phyloP scores from a whole-genome alignment of 2,888 invertebrate genomes.

The Clepsis dumicolana region DNA sequence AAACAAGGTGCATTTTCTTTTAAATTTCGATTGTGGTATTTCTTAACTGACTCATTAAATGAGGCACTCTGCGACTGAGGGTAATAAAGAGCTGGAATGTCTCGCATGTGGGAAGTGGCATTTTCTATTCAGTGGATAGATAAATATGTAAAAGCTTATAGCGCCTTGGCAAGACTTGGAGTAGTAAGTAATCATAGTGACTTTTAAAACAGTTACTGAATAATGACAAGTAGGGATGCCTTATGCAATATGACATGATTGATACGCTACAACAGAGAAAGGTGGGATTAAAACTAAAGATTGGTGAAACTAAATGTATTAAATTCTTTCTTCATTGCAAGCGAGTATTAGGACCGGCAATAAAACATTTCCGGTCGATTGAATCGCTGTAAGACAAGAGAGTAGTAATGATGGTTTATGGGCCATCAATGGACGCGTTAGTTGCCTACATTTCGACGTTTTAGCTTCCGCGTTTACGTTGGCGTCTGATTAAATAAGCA shows the following conservation, averaged over 20 bases:
- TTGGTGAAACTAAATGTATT: not conserved
- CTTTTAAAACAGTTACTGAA: not conserved
- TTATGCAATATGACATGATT: no score
- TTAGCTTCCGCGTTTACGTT: conserved; percentile 33
- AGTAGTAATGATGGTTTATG: conserved; percentile 33
- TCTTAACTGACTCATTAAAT: conserved; percentile 1
- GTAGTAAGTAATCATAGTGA: no score
- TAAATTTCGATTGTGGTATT: not conserved
- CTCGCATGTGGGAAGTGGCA: not conserved
- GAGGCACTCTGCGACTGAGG: not conserved
- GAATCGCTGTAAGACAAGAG: conserved; percentile 31
- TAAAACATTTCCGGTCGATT: conserved; percentile 22
- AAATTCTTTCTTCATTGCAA: not conserved
- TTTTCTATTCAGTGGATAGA: no score
- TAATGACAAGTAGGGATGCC: not conserved
- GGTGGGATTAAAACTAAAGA: not conserved
- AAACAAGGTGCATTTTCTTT: conserved; percentile 21
- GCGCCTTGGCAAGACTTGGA: not conserved
- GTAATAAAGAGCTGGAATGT: not conserved
- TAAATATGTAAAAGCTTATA: not conserved
- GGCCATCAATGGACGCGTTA: conserved; percentile 26
- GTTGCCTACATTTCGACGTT: conserved; percentile 26
- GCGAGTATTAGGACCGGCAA: not conserved
- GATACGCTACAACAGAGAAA: no score
- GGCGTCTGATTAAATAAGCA: conserved; percentile 15